phyloP scores from a whole-genome alignment of 1,140 invertebrate species.

The Hycleus cichorii region DNA sequence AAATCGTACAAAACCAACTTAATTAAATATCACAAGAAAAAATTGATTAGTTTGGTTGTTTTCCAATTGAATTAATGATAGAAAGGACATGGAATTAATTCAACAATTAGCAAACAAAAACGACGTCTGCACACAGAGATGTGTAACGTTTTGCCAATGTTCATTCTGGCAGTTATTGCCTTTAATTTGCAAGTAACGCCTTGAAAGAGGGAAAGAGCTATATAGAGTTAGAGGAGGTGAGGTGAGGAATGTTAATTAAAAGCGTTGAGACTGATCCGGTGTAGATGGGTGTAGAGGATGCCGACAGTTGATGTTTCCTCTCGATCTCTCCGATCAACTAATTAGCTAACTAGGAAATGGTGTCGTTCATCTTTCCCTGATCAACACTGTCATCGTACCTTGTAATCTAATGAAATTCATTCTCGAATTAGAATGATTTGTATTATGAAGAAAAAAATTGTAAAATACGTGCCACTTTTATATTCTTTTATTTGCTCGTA shows the following conservation, averaged over 20 bases:
- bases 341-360: conserved; percentile 10
- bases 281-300: conserved; percentile 6
- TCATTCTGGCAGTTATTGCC: conserved; percentile 39
- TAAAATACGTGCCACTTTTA: too few relatives aligned
- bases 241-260: conserved; percentile 45
- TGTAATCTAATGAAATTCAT: too few relatives aligned
- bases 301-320: conserved; percentile 18
- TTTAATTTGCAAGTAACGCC: conserved; percentile 39
- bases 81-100: conserved; percentile 36
- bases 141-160: conserved; percentile 28
- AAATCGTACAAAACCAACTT: too few relatives aligned
- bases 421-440: too few relatives aligned
- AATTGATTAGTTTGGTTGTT: not conserved
- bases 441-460: too few relatives aligned
- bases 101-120: conserved; percentile 41
- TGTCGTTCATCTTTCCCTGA: conserved; percentile 14
- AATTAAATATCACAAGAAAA: too few relatives aligned
- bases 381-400: not conserved
- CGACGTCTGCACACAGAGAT: conserved; percentile 23
- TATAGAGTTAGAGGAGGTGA: conserved; percentile 23
- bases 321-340: conserved; percentile 23
- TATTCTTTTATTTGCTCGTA: too few relatives aligned
- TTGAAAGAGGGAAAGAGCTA: conserved; percentile 5
- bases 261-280: conserved; percentile 29
- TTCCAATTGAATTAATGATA: conserved; percentile 27